A percentile compares a stretch with the other conserved stretches of the same genome.
Evolutionary conservation across 2,113 vertebrate species (phyloP).

Genomic region (Apteryx mantelli): DNA sequence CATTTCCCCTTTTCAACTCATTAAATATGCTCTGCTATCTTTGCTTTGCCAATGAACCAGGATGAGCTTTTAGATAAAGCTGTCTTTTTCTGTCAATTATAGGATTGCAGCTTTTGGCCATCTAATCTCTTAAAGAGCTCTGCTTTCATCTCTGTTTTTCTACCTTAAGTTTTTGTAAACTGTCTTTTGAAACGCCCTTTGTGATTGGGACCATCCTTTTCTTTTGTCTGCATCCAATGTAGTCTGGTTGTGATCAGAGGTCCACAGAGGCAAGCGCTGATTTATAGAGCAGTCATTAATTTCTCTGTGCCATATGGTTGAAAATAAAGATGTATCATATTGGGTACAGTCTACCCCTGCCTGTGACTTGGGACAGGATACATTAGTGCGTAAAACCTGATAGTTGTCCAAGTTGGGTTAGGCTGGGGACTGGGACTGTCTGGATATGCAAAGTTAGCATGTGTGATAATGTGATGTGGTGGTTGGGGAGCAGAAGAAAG

Average conservation of each 20-base stretch:
- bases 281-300: background rate
- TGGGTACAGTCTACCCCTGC: fast-evolving
- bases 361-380: background rate
- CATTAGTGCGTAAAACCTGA: background rate
- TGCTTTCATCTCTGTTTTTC: background rate
- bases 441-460: fast-evolving
- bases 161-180: conserved; percentile 7
- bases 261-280: background rate
- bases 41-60: background rate
- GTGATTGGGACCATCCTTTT: background rate
- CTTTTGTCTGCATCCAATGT: background rate
- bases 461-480: fast-evolving
- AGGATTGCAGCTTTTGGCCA: conserved; percentile 18
- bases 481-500: background rate
- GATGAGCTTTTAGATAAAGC: conserved; percentile 39
- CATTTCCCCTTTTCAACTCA: background rate
- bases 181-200: background rate
- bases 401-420: background rate
- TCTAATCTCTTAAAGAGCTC: conserved; percentile 14
- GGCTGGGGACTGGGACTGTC: background rate
- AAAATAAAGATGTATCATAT: background rate
- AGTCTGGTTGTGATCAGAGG: background rate
- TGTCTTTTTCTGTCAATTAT: conserved; percentile 27
- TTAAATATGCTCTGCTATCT: conserved; percentile 34
- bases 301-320: background rate